Evolutionary conservation across 1,140 invertebrate species (phyloP).

Genomic region (Acromyrmex heyeri): DNA sequence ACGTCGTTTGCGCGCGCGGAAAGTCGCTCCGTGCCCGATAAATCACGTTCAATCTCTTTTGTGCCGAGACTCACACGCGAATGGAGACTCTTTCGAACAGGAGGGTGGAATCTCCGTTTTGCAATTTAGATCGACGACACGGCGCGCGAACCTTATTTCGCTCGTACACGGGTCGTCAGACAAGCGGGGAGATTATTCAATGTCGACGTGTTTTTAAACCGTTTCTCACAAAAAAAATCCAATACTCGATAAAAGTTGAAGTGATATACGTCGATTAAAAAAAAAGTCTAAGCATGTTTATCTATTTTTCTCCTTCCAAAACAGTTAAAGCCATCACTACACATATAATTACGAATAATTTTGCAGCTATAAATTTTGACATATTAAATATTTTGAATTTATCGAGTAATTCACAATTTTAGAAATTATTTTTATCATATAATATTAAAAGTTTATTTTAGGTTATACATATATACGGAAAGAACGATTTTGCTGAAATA

Average conservation of each 20-base stretch:
- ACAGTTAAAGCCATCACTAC: not conserved
- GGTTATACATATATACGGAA: not conserved
- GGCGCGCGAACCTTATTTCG: constrained; percentile 58
- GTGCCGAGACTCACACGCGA: constrained; percentile 22
- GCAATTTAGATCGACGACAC: constrained; percentile 59
- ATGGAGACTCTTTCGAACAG: constrained; percentile 40
- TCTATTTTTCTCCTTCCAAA: not conserved
- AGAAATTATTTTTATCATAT: not conserved
- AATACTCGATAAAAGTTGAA: not conserved
- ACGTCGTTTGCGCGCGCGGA: constrained; percentile 26
- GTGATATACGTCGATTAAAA: not conserved
- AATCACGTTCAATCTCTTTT: constrained; percentile 61
- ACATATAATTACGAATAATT: not conserved
- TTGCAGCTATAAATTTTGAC: not conserved
- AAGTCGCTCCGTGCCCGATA: constrained; percentile 43
- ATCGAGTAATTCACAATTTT: not conserved
- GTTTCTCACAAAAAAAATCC: constrained; percentile 3
- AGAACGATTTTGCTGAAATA: too few species aligned
- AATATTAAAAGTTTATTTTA: not conserved
- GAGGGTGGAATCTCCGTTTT: constrained; percentile 60
- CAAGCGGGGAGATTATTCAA: constrained; percentile 46
- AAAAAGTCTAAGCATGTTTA: not conserved
- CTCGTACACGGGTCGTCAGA: constrained; percentile 46
- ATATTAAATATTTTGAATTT: not conserved
- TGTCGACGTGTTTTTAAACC: constrained; percentile 8